phyloP scores from a whole-genome alignment of 53 echinoderm and acorn worm species.

The Hippasteria phrygiana region DNA sequence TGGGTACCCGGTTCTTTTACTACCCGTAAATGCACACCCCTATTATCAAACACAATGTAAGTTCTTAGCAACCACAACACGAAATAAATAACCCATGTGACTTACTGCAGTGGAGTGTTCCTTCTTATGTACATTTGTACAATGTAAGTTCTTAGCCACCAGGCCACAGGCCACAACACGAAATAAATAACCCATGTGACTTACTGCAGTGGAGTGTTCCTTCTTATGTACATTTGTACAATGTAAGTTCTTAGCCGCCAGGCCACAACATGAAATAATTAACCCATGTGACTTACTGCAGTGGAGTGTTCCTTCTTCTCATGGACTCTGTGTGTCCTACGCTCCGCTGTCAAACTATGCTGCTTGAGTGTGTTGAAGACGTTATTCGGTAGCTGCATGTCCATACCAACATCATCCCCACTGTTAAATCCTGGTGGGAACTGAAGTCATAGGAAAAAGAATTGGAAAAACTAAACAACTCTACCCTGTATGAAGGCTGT shows the following conservation, averaged over 20 bases:
- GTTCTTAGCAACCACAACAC: too few relatives aligned
- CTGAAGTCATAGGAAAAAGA: slow-evolving; percentile 51
- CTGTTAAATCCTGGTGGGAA: slow-evolving; percentile 91
- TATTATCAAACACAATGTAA: too few relatives aligned
- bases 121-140: too few relatives aligned
- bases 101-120: too few relatives aligned
- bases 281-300: slow-evolving; percentile 66
- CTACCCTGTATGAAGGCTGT: too few relatives aligned
- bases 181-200: not conserved
- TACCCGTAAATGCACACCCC: too few relatives aligned
- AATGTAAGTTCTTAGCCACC: too few relatives aligned
- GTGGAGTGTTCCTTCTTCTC: slow-evolving; percentile 99
- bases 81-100: too few relatives aligned
- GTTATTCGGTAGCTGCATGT: slow-evolving; percentile 91
- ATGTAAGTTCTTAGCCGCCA: too few relatives aligned
- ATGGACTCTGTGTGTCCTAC: slow-evolving; percentile 83
- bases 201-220: slow-evolving; percentile 94
- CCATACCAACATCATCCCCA: slow-evolving; percentile 87
- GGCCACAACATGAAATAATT: not conserved
- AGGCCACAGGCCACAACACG: too few relatives aligned
- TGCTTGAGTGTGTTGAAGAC: slow-evolving; percentile 96
- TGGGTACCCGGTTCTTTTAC: too few relatives aligned
- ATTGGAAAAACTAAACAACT: not conserved
- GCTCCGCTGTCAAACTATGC: slow-evolving; percentile 86
- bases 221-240: too few relatives aligned